Percentiles rank a stretch among this genome's conserved stretches.
phyloP scores from a whole-genome alignment of 2,888 invertebrate species.

The Baccha elongata region DNA sequence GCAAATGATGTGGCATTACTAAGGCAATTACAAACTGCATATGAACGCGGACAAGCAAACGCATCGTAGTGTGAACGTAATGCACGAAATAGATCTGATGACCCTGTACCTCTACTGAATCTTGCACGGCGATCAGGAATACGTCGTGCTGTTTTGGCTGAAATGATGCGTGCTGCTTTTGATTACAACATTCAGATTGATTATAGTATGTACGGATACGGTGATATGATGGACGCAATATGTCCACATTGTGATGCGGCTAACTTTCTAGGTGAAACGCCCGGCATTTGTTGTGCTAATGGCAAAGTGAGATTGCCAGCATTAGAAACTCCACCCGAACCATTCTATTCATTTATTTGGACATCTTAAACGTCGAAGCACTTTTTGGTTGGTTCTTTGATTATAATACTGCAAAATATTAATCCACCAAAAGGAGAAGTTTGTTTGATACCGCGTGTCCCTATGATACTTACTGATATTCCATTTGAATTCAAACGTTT shows the following conservation, averaged over 20 bases:
- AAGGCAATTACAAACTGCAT: neutral
- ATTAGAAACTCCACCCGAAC: neutral
- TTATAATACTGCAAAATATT: too few relatives aligned
- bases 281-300: neutral
- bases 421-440: too few relatives aligned
- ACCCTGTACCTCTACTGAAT: neutral
- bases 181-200: neutral
- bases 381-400: too few relatives aligned
- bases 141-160: neutral
- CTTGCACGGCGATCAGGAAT: neutral
- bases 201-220: slow-evolving; percentile 2
- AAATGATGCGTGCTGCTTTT: neutral
- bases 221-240: neutral
- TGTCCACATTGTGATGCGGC: neutral
- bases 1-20: neutral
- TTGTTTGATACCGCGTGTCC: too few relatives aligned
- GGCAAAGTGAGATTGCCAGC: slow-evolving; percentile 6
- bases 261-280: slow-evolving; percentile 2
- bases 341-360: too few relatives aligned
- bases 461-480: too few relatives aligned
- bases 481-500: too few relatives aligned
- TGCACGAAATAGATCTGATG: neutral
- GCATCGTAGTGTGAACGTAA: neutral
- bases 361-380: too few relatives aligned
- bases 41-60: neutral